Percentiles rank a stretch among this genome's conserved stretches.
These are phyloP conservation scores for Bruchidius siliquastri DNA, from an alignment of 2,888 invertebrate genomes.

Conservation along the genomic window DNA sequence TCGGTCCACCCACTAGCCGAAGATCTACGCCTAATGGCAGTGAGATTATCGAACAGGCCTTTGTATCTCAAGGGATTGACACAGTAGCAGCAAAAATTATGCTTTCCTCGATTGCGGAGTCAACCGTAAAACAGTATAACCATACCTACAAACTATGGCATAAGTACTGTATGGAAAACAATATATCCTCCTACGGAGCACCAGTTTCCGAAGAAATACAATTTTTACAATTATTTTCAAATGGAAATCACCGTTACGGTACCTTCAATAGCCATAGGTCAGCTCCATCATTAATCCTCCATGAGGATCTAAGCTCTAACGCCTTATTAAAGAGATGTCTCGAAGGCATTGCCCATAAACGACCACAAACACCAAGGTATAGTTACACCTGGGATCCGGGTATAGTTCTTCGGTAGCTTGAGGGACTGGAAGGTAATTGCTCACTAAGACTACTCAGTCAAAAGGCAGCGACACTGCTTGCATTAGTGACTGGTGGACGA, in stretches of 20 bases:
- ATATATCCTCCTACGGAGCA: constrained; percentile 1
- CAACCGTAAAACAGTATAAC: constrained; percentile 24
- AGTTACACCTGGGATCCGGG: neutral
- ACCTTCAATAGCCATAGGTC: constrained; percentile 1
- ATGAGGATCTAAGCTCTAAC: neutral
- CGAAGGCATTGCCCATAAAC: neutral
- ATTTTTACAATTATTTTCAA: neutral
- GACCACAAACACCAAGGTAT: constrained; percentile 1
- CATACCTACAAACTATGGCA: constrained; percentile 22
- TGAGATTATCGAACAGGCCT: constrained; percentile 22
- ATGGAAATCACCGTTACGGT: neutral
- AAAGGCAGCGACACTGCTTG: neutral
- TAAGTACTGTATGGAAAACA: constrained; percentile 17
- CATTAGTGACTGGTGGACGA: neutral
- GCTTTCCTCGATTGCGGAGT: constrained; percentile 18
- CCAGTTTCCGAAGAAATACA: neutral
- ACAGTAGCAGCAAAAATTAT: constrained; percentile 17
- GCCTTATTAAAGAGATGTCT: neutral
- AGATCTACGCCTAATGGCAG: constrained; percentile 17
- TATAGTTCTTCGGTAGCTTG: neutral
- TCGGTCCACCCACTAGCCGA: constrained; percentile 1
- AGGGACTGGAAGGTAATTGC: neutral
- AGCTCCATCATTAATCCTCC: neutral
- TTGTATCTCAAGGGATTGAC: constrained; percentile 14
- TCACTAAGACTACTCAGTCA: neutral